Conservation (phyloP, 2,888 invertebrate species). For the Caenorhabditis uteleia region DNA sequence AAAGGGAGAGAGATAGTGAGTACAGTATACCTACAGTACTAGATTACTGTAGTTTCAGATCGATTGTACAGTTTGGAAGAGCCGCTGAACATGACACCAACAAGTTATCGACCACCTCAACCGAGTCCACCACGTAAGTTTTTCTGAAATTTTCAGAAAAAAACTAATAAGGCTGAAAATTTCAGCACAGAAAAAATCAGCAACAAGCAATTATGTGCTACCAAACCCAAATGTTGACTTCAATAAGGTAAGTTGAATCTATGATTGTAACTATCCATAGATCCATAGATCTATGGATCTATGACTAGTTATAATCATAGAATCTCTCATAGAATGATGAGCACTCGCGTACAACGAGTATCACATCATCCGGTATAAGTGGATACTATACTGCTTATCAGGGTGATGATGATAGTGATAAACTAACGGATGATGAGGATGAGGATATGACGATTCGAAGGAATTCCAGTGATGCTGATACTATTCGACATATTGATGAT, state of each 20-base stretch:
- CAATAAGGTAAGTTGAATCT: slow-evolving; percentile 10
- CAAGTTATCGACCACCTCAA: slow-evolving; percentile 17
- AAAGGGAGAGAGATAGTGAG: too few relatives aligned
- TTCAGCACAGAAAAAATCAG: slow-evolving; percentile 18
- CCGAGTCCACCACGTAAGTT: slow-evolving; percentile 34
- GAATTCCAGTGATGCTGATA: slow-evolving; percentile 29
- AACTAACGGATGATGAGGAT: slow-evolving; percentile 11
- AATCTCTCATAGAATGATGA: slow-evolving; percentile 18
- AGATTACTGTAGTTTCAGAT: too few relatives aligned
- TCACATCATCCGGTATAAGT: slow-evolving; percentile 42
- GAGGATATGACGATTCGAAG: slow-evolving; percentile 5
- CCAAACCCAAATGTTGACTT: slow-evolving; percentile 39
- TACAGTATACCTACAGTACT: too few relatives aligned
- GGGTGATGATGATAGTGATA: slow-evolving; percentile 19
- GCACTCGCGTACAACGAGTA: slow-evolving; percentile 31
- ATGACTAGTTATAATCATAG: too few relatives aligned
- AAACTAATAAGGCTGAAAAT: neutral
- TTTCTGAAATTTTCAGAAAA: neutral
- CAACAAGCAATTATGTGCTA: slow-evolving; percentile 25
- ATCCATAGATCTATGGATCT: too few relatives aligned
- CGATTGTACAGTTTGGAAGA: too few relatives aligned
- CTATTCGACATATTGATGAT: slow-evolving; percentile 40
- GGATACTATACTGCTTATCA: slow-evolving; percentile 54
- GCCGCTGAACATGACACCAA: slow-evolving; percentile 17
- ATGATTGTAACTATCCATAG: too few relatives aligned